A percentile compares a stretch with the other conserved stretches of the same genome.
Evolutionary conservation across 2,888 invertebrate genomes (phyloP).

Genomic region (Zootermopsis nevadensis): DNA sequence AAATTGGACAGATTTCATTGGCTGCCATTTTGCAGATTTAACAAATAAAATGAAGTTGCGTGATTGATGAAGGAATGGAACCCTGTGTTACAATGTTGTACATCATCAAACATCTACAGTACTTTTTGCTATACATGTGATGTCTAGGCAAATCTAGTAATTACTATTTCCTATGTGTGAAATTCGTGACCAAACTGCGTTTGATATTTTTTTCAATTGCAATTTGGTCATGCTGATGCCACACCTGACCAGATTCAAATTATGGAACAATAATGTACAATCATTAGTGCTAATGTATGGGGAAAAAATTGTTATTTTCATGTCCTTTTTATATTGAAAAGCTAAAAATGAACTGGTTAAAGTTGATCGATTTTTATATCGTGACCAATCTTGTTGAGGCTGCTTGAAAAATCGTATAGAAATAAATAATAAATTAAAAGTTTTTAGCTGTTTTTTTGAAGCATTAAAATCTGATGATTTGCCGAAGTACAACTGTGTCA

Average conservation of each 20-base stretch:
- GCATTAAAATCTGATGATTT: not conserved
- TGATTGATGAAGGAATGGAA: slow-evolving; percentile 6
- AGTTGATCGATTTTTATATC: slow-evolving; percentile 45
- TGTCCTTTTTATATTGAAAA: slow-evolving; percentile 48
- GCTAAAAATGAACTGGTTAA: slow-evolving; percentile 37
- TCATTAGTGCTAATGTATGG: slow-evolving; percentile 50
- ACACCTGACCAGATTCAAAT: slow-evolving; percentile 45
- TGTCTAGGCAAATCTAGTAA: slow-evolving; percentile 32
- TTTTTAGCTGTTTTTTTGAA: not conserved
- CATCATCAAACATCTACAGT: slow-evolving; percentile 35
- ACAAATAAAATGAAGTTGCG: not conserved
- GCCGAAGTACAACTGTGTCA: not conserved
- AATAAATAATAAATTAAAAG: not conserved
- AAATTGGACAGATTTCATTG: not conserved
- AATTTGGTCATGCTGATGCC: slow-evolving; percentile 20
- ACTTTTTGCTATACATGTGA: slow-evolving; percentile 36
- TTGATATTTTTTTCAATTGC: not conserved
- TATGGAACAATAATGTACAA: slow-evolving; percentile 51
- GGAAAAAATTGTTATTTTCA: slow-evolving; percentile 47
- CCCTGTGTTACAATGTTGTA: not conserved
- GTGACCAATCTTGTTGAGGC: slow-evolving; percentile 20
- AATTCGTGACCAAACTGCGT: not conserved
- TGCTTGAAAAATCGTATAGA: not conserved
- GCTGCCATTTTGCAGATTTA: not conserved
- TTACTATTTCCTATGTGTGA: not conserved